These are phyloP conservation scores for Thinocorus orbignyianus DNA, from an alignment of 2,113 vertebrate species.

Conservation along the genomic window DNA sequence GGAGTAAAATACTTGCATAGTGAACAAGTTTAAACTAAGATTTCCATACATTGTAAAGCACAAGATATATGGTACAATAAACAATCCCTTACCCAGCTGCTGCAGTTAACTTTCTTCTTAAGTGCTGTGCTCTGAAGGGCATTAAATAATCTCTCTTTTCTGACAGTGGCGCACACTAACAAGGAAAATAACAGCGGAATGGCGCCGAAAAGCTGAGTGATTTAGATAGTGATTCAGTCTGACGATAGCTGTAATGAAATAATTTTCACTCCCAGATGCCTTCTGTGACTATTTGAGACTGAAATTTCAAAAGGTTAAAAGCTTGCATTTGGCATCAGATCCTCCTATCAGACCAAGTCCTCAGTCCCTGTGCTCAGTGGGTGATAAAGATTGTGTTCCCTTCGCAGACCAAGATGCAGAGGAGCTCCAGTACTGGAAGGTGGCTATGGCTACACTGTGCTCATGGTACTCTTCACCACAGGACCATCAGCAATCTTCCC, in stretches of 20 bases:
- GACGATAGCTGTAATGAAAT: slow-evolving; percentile 1
- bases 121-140: neutral
- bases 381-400: neutral
- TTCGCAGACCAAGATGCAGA: neutral
- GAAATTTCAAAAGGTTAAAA: slow-evolving; percentile 1
- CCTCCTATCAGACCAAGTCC: neutral
- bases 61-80: neutral
- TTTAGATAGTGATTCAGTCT: slow-evolving; percentile 14
- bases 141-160: slow-evolving; percentile 13
- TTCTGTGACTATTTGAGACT: neutral
- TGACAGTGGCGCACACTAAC: neutral
- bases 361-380: neutral
- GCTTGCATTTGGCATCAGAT: neutral
- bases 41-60: neutral
- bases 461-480: neutral
- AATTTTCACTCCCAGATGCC: neutral
- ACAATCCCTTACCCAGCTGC: neutral
- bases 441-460: neutral
- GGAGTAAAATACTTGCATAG: neutral
- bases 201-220: neutral
- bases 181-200: slow-evolving; percentile 18
- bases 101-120: neutral
- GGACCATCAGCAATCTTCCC: neutral
- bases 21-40: neutral
- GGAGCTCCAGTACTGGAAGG: neutral